Percentiles rank a stretch among this genome's conserved stretches.
Evolutionary conservation across 2,113 vertebrate genomes (phyloP).

Genomic region (Passer domesticus): DNA sequence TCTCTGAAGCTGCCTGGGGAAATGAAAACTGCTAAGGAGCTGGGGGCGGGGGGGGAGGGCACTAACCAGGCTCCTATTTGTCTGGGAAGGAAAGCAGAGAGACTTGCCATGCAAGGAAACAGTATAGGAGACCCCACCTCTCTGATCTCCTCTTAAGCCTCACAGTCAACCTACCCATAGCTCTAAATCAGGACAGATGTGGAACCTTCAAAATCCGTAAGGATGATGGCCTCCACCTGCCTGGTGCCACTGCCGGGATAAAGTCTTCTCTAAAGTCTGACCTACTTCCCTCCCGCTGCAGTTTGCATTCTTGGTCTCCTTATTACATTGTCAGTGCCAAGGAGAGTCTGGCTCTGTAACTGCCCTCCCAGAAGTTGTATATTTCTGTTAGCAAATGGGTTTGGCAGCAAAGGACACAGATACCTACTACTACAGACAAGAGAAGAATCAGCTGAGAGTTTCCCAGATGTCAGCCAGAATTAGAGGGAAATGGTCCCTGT

Average conservation of each 20-base stretch:
- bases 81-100: neutral
- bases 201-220: neutral
- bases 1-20: neutral
- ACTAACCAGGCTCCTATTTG: neutral
- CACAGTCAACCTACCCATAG: neutral
- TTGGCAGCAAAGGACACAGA: neutral
- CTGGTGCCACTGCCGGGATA: neutral
- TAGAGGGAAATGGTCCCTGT: neutral
- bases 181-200: neutral
- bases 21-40: neutral
- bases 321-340: neutral
- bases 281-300: neutral
- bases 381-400: neutral
- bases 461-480: neutral
- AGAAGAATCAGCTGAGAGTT: neutral
- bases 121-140: fast-evolving
- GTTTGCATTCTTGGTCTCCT: neutral
- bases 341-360: neutral
- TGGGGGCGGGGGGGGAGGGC: neutral
- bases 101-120: neutral
- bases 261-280: neutral
- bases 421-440: neutral
- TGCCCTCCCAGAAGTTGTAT: neutral
- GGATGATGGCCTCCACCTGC: neutral
- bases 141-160: neutral